Percentiles rank a stretch among this genome's conserved stretches.
Evolutionary conservation across 1,140 invertebrate genomes (phyloP).

Genomic region (Akabosia matsudoensis): DNA sequence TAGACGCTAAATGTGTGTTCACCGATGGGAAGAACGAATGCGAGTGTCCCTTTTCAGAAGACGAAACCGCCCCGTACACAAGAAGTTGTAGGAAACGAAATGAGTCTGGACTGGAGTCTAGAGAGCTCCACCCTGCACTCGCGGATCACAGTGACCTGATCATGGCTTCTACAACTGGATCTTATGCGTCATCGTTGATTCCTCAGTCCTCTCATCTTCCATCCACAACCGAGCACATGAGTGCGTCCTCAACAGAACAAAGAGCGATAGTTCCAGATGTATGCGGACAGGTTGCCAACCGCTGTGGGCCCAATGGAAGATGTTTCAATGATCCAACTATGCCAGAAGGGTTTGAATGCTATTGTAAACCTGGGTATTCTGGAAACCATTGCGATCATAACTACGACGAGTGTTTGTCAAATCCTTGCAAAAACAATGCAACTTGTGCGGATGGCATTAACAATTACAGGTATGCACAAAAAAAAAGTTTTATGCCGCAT

Average conservation of each 20-base stretch:
- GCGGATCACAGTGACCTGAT: background rate
- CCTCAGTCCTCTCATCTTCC: background rate
- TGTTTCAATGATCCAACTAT: background rate
- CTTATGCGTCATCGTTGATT: background rate
- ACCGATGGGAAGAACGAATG: conserved; percentile 15
- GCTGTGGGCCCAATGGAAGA: background rate
- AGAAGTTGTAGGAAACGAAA: background rate
- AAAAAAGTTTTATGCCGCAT: background rate
- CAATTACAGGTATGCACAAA: conserved; percentile 64
- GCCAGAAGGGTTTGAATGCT: conserved; percentile 8
- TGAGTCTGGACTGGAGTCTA: background rate
- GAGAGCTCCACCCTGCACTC: background rate
- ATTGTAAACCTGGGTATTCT: conserved; percentile 45
- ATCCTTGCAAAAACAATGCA: conserved; percentile 68
- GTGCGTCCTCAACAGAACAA: background rate
- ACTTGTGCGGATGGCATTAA: conserved; percentile 64
- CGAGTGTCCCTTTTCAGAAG: conserved; percentile 6
- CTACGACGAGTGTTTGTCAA: conserved; percentile 63
- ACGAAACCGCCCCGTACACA: background rate
- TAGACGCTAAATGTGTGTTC: background rate
- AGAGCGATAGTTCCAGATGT: background rate
- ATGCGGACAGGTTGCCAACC: background rate
- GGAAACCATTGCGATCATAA: conserved; percentile 55
- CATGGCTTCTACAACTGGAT: background rate
- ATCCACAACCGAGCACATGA: conserved; percentile 1